These are phyloP conservation scores for Esox niger DNA, from an alignment of 2,113 vertebrate genomes.

Conservation along the genomic window DNA sequence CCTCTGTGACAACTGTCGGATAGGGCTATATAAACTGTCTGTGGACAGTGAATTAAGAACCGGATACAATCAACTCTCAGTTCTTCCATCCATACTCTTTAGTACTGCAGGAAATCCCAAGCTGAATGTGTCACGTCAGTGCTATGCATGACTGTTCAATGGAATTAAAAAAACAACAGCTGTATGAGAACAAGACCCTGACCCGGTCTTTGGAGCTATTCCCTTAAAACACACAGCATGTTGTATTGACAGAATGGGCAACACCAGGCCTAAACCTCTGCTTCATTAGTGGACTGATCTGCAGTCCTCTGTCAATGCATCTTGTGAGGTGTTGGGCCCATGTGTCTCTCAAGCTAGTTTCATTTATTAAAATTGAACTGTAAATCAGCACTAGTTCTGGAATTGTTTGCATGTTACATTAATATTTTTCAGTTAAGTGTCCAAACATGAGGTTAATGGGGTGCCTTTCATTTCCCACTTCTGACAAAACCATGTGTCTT, in stretches of 20 bases:
- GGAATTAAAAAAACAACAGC: slow-evolving; percentile 55
- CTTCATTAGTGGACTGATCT: too few relatives aligned
- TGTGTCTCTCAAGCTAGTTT: too few relatives aligned
- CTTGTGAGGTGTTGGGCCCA: too few relatives aligned
- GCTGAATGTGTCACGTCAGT: too few relatives aligned
- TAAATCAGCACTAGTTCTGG: too few relatives aligned
- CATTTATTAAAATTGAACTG: too few relatives aligned
- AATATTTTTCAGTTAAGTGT: too few relatives aligned
- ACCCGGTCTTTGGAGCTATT: slow-evolving; percentile 14
- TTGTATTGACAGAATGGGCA: slow-evolving; percentile 10
- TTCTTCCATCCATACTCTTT: background rate
- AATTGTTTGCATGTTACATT: too few relatives aligned
- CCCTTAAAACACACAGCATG: slow-evolving; percentile 11
- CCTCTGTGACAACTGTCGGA: too few relatives aligned
- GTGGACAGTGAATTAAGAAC: background rate
- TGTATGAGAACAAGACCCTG: slow-evolving; percentile 39
- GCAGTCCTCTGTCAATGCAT: too few relatives aligned
- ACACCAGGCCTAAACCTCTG: too few relatives aligned
- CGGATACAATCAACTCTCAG: background rate
- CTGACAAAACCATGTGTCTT: background rate
- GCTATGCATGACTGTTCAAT: background rate
- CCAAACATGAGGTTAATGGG: too few relatives aligned
- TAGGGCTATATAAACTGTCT: background rate
- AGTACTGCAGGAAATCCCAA: background rate
- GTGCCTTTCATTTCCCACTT: background rate